Evolutionary conservation across 2,888 invertebrate genomes (phyloP).

Genomic region (Eupithecia subumbrata): DNA sequence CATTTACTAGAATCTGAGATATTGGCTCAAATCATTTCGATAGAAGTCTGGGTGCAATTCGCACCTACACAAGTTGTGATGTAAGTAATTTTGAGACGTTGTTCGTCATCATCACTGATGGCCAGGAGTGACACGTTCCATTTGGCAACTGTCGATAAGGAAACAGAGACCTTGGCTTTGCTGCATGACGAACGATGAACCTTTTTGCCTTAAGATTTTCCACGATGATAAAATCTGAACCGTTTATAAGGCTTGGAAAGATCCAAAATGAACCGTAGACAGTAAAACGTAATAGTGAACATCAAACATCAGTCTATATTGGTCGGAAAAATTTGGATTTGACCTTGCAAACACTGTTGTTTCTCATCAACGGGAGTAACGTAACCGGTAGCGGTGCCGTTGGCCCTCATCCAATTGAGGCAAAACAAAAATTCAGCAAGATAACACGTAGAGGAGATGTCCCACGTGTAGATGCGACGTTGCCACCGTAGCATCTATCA

Average conservation of each 20-base stretch:
- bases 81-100: constrained; percentile 40
- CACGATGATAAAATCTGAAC: not conserved
- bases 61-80: constrained; percentile 32
- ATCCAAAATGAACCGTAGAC: not conserved
- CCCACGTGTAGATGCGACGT: constrained; percentile 53
- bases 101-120: constrained; percentile 47
- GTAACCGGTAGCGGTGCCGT: constrained; percentile 57
- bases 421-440: constrained; percentile 62
- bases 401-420: constrained; percentile 67
- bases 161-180: constrained; percentile 50
- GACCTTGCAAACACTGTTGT: constrained; percentile 65
- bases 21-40: constrained; percentile 26
- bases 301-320: constrained; percentile 1
- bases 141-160: constrained; percentile 39
- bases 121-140: constrained; percentile 38
- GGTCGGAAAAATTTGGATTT: constrained; percentile 39
- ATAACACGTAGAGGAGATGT: constrained; percentile 59
- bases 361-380: constrained; percentile 60
- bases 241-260: not conserved
- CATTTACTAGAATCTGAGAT: constrained; percentile 25
- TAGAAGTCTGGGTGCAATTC: constrained; percentile 31
- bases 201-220: constrained; percentile 7
- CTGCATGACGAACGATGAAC: constrained; percentile 41
- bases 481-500: constrained; percentile 68
- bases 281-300: not conserved